Percentiles rank a stretch among this genome's conserved stretches.
Conservation (phyloP, 2,888 invertebrate genomes). For the Nemapogon koenigi region DNA sequence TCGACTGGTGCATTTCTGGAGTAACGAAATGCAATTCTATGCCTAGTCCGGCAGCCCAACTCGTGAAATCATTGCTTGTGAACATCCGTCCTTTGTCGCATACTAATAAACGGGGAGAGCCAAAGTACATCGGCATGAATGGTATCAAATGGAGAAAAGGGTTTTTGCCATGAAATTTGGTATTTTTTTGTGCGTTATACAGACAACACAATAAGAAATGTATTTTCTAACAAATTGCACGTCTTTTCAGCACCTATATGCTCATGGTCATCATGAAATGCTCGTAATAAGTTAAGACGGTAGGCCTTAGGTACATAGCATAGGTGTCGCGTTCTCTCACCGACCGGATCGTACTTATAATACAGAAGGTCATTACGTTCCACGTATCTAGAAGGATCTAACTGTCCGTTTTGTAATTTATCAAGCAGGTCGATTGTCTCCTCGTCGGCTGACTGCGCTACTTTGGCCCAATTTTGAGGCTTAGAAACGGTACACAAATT, state of each 20-base stretch:
- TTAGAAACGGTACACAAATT: constrained; percentile 9
- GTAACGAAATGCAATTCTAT: constrained; percentile 18
- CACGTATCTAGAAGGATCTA: constrained; percentile 17
- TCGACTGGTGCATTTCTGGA: no score
- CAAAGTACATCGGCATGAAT: constrained; percentile 16
- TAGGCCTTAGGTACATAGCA: constrained; percentile 22
- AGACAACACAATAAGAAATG: constrained; percentile 16
- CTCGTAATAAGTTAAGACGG: constrained; percentile 19
- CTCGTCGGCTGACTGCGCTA: constrained; percentile 18
- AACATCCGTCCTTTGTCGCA: constrained; percentile 20
- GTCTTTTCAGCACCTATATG: constrained; percentile 17
- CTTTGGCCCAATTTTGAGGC: constrained; percentile 16
- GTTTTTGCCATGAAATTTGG: constrained; percentile 18
- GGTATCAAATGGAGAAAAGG: constrained; percentile 16
- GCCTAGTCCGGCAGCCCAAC: constrained; percentile 14
- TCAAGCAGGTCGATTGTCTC: constrained; percentile 18
- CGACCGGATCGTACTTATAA: constrained; percentile 13
- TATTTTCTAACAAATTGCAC: constrained; percentile 16
- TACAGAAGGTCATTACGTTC: constrained; percentile 14
- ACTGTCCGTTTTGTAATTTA: constrained; percentile 15
- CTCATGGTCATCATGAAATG: constrained; percentile 21
- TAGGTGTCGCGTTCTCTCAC: constrained; percentile 15
- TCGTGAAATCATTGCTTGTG: constrained; percentile 14
- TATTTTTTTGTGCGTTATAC: constrained; percentile 15
- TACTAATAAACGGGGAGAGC: constrained; percentile 17